A percentile compares a stretch with the other conserved stretches of the same genome.
Conservation (phyloP, 2,797 vertebrate genomes). For the Fratercula arctica region DNA sequence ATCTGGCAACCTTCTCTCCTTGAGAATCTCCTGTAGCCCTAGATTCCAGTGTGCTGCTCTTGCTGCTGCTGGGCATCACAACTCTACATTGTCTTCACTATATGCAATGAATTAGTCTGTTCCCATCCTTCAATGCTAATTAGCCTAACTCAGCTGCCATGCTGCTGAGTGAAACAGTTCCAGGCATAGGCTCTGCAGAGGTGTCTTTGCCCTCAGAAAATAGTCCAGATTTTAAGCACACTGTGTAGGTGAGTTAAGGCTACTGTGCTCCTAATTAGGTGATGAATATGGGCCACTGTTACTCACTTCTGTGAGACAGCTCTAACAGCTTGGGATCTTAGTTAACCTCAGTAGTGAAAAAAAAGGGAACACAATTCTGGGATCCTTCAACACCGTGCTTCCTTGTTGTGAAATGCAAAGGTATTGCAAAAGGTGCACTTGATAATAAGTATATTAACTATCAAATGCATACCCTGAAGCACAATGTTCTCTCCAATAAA, state of each 20-base stretch:
- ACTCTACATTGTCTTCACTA: neutral
- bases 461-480: neutral
- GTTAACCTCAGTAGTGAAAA: neutral
- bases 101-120: neutral
- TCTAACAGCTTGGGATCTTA: neutral
- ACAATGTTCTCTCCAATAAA: conserved; percentile 23
- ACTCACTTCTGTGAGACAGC: neutral
- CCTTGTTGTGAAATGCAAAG: neutral
- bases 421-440: neutral
- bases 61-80: neutral
- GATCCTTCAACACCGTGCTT: neutral
- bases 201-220: neutral
- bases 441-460: neutral
- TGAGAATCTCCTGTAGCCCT: neutral
- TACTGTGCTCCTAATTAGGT: neutral
- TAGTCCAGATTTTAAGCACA: neutral
- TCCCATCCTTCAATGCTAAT: neutral
- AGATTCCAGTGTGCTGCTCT: neutral
- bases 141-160: neutral
- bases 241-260: neutral
- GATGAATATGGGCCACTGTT: neutral
- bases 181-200: neutral
- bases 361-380: neutral
- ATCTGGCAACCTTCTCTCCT: neutral
- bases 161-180: neutral